These are phyloP conservation scores for Micrasema longulum DNA, from an alignment of 1,140 invertebrate species.

Conservation along the genomic window DNA sequence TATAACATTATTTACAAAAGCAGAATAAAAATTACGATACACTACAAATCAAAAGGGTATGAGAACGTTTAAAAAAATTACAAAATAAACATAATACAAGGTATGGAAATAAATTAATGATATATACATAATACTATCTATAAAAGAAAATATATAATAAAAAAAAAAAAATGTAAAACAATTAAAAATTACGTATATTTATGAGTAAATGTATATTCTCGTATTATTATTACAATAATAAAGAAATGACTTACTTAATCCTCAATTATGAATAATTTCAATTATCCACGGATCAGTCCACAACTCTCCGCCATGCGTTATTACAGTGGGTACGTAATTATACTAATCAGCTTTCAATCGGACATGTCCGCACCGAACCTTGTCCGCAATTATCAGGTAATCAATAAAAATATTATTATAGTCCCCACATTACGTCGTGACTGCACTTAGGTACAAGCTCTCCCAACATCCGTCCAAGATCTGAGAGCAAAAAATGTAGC, in stretches of 20 bases:
- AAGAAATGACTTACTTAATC: neutral
- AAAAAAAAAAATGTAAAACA: no score
- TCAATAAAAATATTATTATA: constrained; percentile 29
- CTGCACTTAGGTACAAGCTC: neutral
- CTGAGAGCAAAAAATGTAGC: constrained; percentile 3
- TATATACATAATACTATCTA: no score
- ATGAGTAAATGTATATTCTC: no score
- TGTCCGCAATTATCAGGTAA: constrained; percentile 34
- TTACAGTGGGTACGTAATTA: constrained; percentile 9
- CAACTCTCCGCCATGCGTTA: neutral
- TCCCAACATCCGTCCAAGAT: constrained; percentile 23
- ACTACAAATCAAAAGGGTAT: no score
- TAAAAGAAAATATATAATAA: no score
- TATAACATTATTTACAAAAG: no score
- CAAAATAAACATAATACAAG: no score
- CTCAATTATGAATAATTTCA: constrained; percentile 1
- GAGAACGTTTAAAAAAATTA: no score
- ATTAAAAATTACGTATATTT: no score
- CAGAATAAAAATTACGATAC: no score
- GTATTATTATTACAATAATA: no score
- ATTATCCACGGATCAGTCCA: constrained; percentile 3
- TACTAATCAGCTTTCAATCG: constrained; percentile 24
- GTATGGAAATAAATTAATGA: no score
- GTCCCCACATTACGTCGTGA: constrained; percentile 21
- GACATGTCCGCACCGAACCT: neutral